These are phyloP conservation scores for Metacarcinus magister DNA, from an alignment of 2,888 invertebrate genomes.

Conservation along the genomic window DNA sequence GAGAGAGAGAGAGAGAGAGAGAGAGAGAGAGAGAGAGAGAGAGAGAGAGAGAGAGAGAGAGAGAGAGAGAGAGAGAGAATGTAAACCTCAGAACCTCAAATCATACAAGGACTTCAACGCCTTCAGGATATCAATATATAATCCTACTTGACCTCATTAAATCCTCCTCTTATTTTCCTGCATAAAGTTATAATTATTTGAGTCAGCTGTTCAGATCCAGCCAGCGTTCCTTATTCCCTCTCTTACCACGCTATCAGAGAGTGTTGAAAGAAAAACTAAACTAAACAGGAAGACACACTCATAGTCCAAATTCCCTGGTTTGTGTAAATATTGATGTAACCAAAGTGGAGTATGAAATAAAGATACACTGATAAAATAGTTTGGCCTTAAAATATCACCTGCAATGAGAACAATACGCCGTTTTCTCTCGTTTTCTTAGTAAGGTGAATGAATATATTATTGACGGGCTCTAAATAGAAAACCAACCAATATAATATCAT, in stretches of 20 bases:
- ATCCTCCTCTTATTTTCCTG: background rate
- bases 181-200: background rate
- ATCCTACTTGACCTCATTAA: background rate
- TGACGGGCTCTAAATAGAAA: too few species aligned
- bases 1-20: slow-evolving; percentile 8
- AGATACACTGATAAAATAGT: background rate
- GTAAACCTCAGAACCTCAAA: background rate
- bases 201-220: background rate
- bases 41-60: slow-evolving; percentile 39
- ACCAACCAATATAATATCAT: too few species aligned
- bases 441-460: background rate
- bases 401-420: background rate
- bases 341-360: background rate
- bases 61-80: background rate
- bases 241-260: background rate
- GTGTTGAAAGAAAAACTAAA: background rate
- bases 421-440: background rate
- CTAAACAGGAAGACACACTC: background rate
- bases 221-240: background rate
- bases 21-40: slow-evolving; percentile 12
- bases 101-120: background rate
- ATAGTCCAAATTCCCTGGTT: background rate
- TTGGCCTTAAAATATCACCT: background rate
- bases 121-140: background rate
- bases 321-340: background rate